A percentile compares a stretch with the other conserved stretches of the same genome.
These are phyloP conservation scores for Ericerus pela DNA, from an alignment of 1,140 invertebrate genomes.

Conservation along the genomic window DNA sequence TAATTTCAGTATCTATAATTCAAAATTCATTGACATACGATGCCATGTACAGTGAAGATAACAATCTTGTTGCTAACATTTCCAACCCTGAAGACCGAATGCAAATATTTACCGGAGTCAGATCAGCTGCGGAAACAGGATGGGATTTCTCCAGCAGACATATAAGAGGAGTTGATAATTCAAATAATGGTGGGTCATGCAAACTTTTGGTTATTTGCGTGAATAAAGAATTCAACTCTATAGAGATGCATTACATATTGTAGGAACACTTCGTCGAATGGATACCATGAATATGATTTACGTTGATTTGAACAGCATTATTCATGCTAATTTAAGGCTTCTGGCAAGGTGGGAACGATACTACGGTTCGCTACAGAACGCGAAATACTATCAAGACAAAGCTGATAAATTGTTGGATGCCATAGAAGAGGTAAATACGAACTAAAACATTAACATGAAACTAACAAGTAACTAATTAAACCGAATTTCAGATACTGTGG, in stretches of 20 bases:
- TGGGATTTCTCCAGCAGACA: slow-evolving; percentile 43
- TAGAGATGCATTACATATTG: background rate
- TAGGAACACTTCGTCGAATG: slow-evolving; percentile 38
- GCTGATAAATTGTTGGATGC: slow-evolving; percentile 34
- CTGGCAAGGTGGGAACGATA: slow-evolving; percentile 37
- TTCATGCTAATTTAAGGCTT: slow-evolving; percentile 44
- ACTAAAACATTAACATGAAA: slow-evolving; percentile 48
- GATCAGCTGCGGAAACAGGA: slow-evolving; percentile 43
- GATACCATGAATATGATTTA: slow-evolving; percentile 53
- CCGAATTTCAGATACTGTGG: slow-evolving; percentile 43
- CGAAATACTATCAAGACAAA: slow-evolving; percentile 33
- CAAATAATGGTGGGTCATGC: slow-evolving; percentile 2
- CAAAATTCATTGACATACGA: too few species aligned
- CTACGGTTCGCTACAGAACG: slow-evolving; percentile 35
- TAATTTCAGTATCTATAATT: background rate
- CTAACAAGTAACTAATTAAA: slow-evolving; percentile 44
- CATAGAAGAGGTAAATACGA: slow-evolving; percentile 22
- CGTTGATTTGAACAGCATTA: slow-evolving; percentile 68
- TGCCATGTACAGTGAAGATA: slow-evolving; percentile 31
- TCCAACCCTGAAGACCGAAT: slow-evolving; percentile 24
- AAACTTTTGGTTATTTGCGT: too few species aligned
- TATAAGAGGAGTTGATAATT: slow-evolving; percentile 33
- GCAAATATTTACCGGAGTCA: slow-evolving; percentile 35
- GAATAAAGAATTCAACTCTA: background rate
- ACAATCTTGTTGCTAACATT: slow-evolving; percentile 24